A percentile compares a stretch with the other conserved stretches of the same genome.
These are phyloP conservation scores for Drosophila atripex DNA, from an alignment of 2,888 invertebrate species.

Conservation along the genomic window DNA sequence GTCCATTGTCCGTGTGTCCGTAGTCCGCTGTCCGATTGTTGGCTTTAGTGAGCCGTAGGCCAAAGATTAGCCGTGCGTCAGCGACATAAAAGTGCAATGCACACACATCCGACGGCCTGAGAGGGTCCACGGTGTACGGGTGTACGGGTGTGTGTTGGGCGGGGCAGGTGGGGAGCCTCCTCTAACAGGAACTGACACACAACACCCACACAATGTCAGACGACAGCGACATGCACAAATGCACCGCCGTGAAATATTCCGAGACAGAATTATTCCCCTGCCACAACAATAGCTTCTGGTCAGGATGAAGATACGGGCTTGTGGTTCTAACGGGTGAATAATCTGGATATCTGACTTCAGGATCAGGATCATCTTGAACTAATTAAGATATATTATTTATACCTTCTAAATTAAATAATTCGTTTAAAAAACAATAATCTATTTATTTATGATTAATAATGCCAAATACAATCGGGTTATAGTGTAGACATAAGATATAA, in stretches of 20 bases:
- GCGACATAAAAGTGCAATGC: slow-evolving; percentile 67
- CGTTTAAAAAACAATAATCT: too few relatives aligned
- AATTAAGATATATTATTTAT: neutral
- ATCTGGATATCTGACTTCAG: neutral
- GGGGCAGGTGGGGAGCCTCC: slow-evolving; percentile 13
- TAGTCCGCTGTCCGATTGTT: slow-evolving; percentile 47
- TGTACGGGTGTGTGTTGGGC: neutral
- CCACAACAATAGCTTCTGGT: slow-evolving; percentile 5
- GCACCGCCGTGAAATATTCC: slow-evolving; percentile 61
- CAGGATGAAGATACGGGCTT: neutral
- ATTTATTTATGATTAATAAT: too few relatives aligned
- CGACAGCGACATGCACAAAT: slow-evolving; percentile 40
- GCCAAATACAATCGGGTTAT: too few relatives aligned
- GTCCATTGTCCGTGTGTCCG: slow-evolving; percentile 16
- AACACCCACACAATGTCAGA: slow-evolving; percentile 7
- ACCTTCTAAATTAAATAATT: too few relatives aligned
- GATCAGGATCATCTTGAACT: neutral
- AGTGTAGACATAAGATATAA: too few relatives aligned
- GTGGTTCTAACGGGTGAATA: neutral
- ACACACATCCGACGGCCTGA: slow-evolving; percentile 24
- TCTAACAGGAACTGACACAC: slow-evolving; percentile 15
- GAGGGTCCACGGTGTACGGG: neutral
- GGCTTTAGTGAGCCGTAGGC: slow-evolving; percentile 58
- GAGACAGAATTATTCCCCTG: slow-evolving; percentile 19
- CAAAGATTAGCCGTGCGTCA: slow-evolving; percentile 67